Evolutionary conservation across 2,888 invertebrate genomes (phyloP), one percentile per base, ranked within the genome.

Genomic region (Andrena bicolor): DNA sequence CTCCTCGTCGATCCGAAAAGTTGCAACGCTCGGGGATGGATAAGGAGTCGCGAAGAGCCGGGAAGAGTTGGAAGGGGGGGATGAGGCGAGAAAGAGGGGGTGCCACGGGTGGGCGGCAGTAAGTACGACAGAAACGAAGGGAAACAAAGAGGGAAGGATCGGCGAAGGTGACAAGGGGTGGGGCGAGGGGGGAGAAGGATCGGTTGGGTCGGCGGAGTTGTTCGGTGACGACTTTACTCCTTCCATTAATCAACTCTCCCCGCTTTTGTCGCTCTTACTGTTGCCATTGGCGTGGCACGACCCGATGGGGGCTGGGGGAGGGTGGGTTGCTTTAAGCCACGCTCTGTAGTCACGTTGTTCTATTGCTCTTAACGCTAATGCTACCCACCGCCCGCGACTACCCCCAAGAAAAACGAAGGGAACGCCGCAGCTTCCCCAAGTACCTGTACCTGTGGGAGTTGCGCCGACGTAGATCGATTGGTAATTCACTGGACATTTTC

Each of bases 281-380:
- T 84, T 79, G 56, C 76, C 76, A 68, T 70, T 70, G 63, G 69
- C 82, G 70, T 69, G 69, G 61, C 75, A 51, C 63, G 32, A 48
- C 64, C 35, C 76, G 58, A n/a, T 60, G 70, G 81, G 82, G 80
- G 80, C 1, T 16, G 41, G 13, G 32, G 35, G 74, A 73, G 80
- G 82, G 83, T 80, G 86, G 88, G 84, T 80, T 86, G 86, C 86
- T 89, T 85, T 89, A 87, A 88, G 89, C 87, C 87, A 89, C 90
- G 90, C 90, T 92, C 88, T 87, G 88, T 90, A 90, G 90, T 86
- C 90, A 90, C 90, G 91, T 92, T 92, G 91, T 92, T 91, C 91
- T 88, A 89, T 88, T 88, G 92, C 91, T 92, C 88, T 92, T 91
- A 92, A 90, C 90, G 92, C 86, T 92, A 92, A 92, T 92, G 91